phyloP scores from a whole-genome alignment of 2,797 vertebrate genomes.

The Rhabdophis nuchalis region DNA sequence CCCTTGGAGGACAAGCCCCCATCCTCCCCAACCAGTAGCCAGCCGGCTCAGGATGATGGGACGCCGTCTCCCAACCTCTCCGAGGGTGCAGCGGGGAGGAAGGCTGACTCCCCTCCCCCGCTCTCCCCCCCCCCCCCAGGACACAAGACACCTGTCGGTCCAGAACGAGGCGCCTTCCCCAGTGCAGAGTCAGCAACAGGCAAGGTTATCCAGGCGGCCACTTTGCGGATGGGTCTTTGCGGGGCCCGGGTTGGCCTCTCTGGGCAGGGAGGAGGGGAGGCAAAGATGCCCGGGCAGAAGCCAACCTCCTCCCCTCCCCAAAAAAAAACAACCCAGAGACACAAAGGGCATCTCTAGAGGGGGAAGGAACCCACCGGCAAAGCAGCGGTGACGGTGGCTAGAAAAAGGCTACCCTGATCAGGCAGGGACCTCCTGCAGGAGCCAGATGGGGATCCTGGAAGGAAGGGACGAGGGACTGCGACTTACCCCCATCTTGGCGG shows the following conservation, averaged over 20 bases:
- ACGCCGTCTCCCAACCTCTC: not conserved
- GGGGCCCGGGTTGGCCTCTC: not conserved
- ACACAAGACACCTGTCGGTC: not conserved
- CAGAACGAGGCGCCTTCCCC: not conserved
- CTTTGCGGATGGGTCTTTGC: not conserved
- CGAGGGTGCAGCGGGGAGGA: not conserved
- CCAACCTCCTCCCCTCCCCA: not conserved
- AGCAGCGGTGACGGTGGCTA: not conserved
- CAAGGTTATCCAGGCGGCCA: not conserved
- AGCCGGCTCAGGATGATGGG: not conserved
- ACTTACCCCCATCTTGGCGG: conserved; percentile 28
- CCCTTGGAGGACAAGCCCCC: not conserved
- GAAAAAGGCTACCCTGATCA: no score
- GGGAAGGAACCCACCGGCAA: no score
- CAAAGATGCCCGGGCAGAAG: not conserved
- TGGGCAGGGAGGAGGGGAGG: no score
- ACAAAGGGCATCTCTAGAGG: not conserved
- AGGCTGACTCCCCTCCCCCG: not conserved
- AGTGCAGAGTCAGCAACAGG: not conserved
- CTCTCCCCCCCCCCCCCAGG: not conserved
- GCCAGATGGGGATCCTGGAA: not conserved
- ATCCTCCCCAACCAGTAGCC: not conserved
- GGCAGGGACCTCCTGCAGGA: no score
- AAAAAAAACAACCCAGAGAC: no score
- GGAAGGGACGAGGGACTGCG: not conserved